These are phyloP conservation scores for Spilosoma lubricipeda DNA, from an alignment of 2,888 invertebrate species.

Conservation along the genomic window DNA sequence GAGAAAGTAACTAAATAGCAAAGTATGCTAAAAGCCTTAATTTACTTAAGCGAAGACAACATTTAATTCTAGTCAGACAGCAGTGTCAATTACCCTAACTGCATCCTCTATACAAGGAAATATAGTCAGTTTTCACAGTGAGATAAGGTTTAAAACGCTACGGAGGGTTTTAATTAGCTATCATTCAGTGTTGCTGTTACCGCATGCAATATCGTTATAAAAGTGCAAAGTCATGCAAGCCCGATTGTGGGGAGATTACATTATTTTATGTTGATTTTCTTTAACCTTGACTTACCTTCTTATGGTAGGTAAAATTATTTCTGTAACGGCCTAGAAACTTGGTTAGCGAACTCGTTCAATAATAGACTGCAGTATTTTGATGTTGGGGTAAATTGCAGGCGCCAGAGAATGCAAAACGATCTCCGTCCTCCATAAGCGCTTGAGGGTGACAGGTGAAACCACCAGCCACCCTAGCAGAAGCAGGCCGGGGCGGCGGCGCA, in stretches of 20 bases:
- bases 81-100: slow-evolving; percentile 31
- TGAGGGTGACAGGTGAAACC: too few relatives aligned
- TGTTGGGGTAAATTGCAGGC: neutral
- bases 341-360: neutral
- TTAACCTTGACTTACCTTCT: slow-evolving; percentile 22
- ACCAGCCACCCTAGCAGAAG: too few relatives aligned
- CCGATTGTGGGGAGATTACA: slow-evolving; percentile 19
- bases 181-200: slow-evolving; percentile 34
- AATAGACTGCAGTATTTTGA: neutral
- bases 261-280: slow-evolving; percentile 14
- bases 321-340: neutral
- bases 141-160: slow-evolving; percentile 19
- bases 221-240: slow-evolving; percentile 33
- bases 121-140: slow-evolving; percentile 11
- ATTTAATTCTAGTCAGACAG: slow-evolving; percentile 29
- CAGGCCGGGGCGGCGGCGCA: too few relatives aligned
- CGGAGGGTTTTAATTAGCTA: slow-evolving; percentile 16
- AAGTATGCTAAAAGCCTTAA: neutral
- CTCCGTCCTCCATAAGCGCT: too few relatives aligned
- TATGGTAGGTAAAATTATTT: slow-evolving; percentile 5
- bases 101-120: slow-evolving; percentile 12
- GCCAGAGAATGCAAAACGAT: too few relatives aligned
- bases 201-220: slow-evolving; percentile 48
- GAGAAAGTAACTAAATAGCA: too few relatives aligned
- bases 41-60: slow-evolving; percentile 29